Evolutionary conservation across 92 coral and sea anemone species (phyloP).

Genomic region (Porites cylindrica): DNA sequence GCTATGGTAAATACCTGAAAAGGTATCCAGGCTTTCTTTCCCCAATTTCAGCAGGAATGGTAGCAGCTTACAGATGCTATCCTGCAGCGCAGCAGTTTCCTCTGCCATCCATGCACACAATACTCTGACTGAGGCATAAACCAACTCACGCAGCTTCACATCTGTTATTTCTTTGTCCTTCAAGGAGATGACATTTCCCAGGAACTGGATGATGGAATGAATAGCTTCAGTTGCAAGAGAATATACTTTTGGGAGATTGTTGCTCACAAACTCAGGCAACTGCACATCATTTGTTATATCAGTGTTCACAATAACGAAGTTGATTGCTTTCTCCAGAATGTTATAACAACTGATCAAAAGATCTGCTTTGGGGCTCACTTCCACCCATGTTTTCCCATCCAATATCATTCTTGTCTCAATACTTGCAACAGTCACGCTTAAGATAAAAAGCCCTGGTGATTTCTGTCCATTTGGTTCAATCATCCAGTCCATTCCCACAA

Average conservation of each 20-base stretch:
- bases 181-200: constrained; percentile 38
- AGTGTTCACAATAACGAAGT: constrained; percentile 26
- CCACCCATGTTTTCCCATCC: constrained; percentile 57
- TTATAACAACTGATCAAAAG: constrained; percentile 81
- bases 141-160: constrained; percentile 42
- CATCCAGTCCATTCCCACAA: constrained; percentile 68
- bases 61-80: constrained; percentile 72
- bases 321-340: constrained; percentile 86
- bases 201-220: constrained; percentile 67
- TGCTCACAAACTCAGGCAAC: not conserved
- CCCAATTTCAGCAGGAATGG: constrained; percentile 84
- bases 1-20: not conserved
- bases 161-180: not conserved
- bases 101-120: constrained; percentile 95
- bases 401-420: constrained; percentile 83
- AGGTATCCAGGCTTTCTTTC: constrained; percentile 49
- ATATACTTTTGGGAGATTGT: constrained; percentile 67
- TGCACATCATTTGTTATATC: not conserved
- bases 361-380: constrained; percentile 46
- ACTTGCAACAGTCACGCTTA: constrained; percentile 64
- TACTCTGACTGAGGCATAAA: constrained; percentile 83
- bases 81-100: constrained; percentile 89
- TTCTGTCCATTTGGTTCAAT: constrained; percentile 14
- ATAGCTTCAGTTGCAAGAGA: constrained; percentile 74
- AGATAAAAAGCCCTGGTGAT: constrained; percentile 55